Evolutionary conservation across 2,888 invertebrate species (phyloP).

Genomic region (Epistrophe eligans): DNA sequence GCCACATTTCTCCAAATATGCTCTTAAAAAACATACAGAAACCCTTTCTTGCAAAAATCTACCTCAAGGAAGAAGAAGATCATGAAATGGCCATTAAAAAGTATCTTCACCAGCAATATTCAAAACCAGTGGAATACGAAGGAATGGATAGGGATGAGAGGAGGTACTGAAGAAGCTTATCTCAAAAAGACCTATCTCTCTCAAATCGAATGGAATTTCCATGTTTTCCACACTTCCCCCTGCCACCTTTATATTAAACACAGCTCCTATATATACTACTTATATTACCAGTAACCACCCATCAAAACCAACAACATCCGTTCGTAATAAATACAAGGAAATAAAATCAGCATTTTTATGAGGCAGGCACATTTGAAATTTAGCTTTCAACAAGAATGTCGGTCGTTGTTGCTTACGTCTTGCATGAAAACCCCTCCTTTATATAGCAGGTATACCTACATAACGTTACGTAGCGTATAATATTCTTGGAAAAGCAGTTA

Average conservation of each 20-base stretch:
- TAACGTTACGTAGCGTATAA: neutral
- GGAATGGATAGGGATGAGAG: neutral
- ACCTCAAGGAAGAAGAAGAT: conserved; percentile 54
- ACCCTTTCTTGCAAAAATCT: conserved; percentile 4
- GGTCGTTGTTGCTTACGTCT: conserved; percentile 24
- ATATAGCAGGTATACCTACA: too few relatives aligned
- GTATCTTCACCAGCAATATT: conserved; percentile 44
- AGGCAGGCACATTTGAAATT: conserved; percentile 69
- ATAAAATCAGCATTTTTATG: conserved; percentile 75
- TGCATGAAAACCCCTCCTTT: neutral
- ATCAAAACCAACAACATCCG: conserved; percentile 64
- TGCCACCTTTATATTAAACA: neutral
- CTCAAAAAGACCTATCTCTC: conserved; percentile 47
- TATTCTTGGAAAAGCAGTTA: conserved; percentile 31
- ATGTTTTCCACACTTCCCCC: conserved; percentile 57
- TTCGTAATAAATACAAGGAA: conserved; percentile 74
- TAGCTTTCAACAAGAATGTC: conserved; percentile 50
- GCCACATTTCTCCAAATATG: conserved; percentile 23
- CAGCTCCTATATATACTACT: neutral
- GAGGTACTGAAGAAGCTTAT: conserved; percentile 27
- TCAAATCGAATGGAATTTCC: conserved; percentile 71
- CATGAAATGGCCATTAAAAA: conserved; percentile 70
- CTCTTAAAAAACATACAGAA: conserved; percentile 1
- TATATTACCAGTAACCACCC: neutral
- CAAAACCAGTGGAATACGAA: conserved; percentile 10